Conservation (phyloP, 1,140 invertebrate species). For the Drosophila sulfurigaster region DNA sequence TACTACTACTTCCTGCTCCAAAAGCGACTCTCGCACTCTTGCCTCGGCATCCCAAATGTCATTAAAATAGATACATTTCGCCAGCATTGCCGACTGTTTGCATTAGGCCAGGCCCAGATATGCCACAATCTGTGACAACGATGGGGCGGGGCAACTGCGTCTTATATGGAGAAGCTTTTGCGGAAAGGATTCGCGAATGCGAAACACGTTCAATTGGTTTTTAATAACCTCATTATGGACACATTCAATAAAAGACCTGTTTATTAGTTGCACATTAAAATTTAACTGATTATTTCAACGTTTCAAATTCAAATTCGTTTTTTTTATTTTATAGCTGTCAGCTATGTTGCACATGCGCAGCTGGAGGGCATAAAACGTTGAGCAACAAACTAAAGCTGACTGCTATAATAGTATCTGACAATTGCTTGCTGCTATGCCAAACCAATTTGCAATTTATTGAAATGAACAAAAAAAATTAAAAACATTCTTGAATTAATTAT, state of each 20-base stretch:
- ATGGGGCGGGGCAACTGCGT: not conserved
- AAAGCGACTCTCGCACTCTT: conserved; percentile 13
- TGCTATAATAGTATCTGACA: not conserved
- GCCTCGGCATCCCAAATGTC: conserved; percentile 26
- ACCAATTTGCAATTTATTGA: not conserved
- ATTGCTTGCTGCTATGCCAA: not conserved
- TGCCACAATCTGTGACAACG: conserved; percentile 7
- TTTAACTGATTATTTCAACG: not conserved
- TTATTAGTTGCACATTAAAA: not conserved
- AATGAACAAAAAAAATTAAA: not conserved
- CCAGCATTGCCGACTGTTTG: conserved; percentile 4
- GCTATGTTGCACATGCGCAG: not conserved
- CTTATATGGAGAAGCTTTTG: not conserved
- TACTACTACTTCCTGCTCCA: conserved; percentile 27
- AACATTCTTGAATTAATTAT: not conserved
- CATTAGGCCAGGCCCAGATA: conserved; percentile 19
- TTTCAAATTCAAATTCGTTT: not conserved
- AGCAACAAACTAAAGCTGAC: not conserved
- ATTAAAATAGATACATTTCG: conserved; percentile 25
- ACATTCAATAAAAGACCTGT: not conserved
- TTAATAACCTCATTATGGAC: not conserved
- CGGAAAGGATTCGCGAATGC: not conserved
- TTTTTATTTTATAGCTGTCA: not conserved
- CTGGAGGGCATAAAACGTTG: not conserved
- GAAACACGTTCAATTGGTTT: not conserved